These are phyloP conservation scores for Oriolus oriolus DNA, from an alignment of 2,113 vertebrate genomes.

Conservation along the genomic window DNA sequence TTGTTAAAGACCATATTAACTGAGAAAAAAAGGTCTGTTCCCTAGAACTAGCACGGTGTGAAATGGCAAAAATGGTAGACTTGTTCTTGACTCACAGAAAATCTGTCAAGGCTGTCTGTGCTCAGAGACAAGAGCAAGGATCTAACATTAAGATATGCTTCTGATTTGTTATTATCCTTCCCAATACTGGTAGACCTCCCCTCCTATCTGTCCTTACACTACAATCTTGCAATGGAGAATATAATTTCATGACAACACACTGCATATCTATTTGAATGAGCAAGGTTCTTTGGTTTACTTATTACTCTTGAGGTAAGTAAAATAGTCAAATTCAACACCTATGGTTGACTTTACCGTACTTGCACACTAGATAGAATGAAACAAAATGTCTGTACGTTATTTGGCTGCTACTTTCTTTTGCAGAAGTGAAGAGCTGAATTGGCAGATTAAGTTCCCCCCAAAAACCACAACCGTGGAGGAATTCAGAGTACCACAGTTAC, in stretches of 20 bases:
- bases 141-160: neutral
- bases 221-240: neutral
- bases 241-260: neutral
- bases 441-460: neutral
- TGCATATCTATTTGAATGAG: neutral
- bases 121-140: neutral
- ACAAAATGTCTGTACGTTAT: neutral
- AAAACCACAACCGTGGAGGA: accelerated
- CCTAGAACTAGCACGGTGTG: neutral
- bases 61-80: neutral
- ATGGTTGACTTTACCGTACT: neutral
- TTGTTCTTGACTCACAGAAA: neutral
- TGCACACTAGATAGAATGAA: neutral
- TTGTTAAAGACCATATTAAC: neutral
- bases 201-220: neutral
- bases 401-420: neutral
- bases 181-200: neutral
- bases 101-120: neutral
- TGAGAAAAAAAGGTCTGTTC: neutral
- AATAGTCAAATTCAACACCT: neutral
- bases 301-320: neutral
- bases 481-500: neutral
- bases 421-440: neutral
- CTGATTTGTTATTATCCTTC: neutral
- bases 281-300: neutral